These are phyloP conservation scores for Cyprinodon diabolis DNA, from an alignment of 2,797 vertebrate species.

Conservation along the genomic window DNA sequence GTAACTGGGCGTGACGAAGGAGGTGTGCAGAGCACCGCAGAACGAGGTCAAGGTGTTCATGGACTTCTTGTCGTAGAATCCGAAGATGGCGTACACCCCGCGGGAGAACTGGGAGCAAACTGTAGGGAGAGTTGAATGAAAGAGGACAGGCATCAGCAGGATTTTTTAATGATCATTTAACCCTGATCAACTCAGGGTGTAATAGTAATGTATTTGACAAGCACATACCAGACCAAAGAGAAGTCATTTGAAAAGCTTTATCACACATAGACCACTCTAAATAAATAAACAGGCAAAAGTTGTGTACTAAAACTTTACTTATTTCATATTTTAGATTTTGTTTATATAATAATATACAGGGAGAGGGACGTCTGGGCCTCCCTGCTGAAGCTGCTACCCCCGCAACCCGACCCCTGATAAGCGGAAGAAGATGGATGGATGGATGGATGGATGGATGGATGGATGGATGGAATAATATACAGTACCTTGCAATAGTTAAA, in stretches of 20 bases:
- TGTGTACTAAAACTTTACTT: background rate
- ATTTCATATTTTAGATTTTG: background rate
- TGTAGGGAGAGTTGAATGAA: conserved; percentile 66
- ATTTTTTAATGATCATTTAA: conserved; percentile 20
- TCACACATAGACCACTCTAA: conserved; percentile 14
- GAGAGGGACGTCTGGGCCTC: too few species aligned
- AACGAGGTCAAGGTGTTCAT: conserved; percentile 99
- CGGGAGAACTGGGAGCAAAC: conserved; percentile 99
- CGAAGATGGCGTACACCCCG: conserved; percentile 99
- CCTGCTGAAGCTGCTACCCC: too few species aligned
- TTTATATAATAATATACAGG: background rate
- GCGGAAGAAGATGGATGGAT: too few species aligned
- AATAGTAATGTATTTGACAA: conserved; percentile 33
- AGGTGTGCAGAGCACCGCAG: conserved; percentile 97
- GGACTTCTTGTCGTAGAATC: conserved; percentile 99
- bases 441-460: too few species aligned
- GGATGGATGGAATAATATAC: too few species aligned
- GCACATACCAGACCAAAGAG: conserved; percentile 28
- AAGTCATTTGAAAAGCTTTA: conserved; percentile 21
- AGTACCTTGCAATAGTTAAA: too few species aligned
- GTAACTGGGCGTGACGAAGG: conserved; percentile 97
- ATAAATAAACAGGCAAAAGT: background rate
- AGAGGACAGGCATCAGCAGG: conserved; percentile 29
- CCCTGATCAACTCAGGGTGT: conserved; percentile 23
- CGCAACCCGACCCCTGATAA: too few species aligned